Conservation (phyloP, 2,113 vertebrate genomes). For the Solea senegalensis region DNA sequence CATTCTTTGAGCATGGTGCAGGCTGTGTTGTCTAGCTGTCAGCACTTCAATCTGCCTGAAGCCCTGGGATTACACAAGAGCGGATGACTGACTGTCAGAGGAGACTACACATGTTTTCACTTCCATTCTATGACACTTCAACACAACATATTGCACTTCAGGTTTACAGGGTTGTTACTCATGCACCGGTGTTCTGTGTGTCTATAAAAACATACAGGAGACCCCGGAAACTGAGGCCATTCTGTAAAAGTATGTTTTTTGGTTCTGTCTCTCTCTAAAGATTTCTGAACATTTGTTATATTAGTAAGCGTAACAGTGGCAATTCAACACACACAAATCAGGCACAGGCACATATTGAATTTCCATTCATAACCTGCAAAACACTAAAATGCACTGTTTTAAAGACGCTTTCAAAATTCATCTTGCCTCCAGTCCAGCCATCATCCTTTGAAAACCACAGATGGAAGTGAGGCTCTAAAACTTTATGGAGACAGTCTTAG, state of each 20-base stretch:
- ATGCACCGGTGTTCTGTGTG: not conserved
- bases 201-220: not conserved
- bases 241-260: not conserved
- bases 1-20: constrained; percentile 26
- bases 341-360: too few species aligned
- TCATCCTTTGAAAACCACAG: constrained; percentile 67
- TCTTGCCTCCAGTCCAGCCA: constrained; percentile 44
- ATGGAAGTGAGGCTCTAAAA: constrained; percentile 78
- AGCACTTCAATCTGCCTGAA: constrained; percentile 50
- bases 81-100: constrained; percentile 57
- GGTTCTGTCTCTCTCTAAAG: too few species aligned
- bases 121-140: not conserved
- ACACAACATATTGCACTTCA: not conserved
- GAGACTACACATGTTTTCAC: not conserved
- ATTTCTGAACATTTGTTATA: too few species aligned
- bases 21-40: constrained; percentile 68
- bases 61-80: constrained; percentile 56
- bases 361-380: too few species aligned
- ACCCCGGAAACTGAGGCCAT: not conserved
- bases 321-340: too few species aligned
- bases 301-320: too few species aligned
- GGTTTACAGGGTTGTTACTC: constrained; percentile 1
- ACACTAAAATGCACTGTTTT: too few species aligned
- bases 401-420: constrained; percentile 34
- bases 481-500: constrained; percentile 84